These are phyloP conservation scores for Mythimna albipuncta DNA, from an alignment of 2,888 invertebrate genomes.

Conservation along the genomic window DNA sequence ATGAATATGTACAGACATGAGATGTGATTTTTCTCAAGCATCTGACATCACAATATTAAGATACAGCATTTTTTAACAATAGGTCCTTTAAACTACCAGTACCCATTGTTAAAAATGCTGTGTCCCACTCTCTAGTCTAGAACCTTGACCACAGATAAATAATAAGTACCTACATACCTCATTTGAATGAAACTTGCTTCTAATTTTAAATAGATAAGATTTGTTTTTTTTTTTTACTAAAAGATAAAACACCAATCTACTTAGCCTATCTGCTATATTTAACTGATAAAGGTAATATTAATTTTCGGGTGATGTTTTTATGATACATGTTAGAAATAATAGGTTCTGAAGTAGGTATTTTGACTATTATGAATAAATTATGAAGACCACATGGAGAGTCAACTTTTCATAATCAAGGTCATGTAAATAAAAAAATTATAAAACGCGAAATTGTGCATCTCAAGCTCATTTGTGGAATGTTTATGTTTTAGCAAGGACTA, in stretches of 20 bases:
- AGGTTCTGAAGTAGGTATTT: neutral
- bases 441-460: neutral
- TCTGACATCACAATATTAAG: neutral
- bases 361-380: neutral
- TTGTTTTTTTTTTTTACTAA: conserved; percentile 16
- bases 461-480: neutral
- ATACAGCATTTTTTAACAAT: neutral
- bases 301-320: conserved; percentile 21
- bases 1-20: neutral
- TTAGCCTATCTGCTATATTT: conserved; percentile 21
- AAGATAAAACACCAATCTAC: conserved; percentile 21
- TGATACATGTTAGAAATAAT: conserved; percentile 3
- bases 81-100: neutral
- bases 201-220: conserved; percentile 35
- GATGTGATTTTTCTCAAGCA: conserved; percentile 20
- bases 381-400: neutral
- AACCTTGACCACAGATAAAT: neutral
- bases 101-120: too few species aligned
- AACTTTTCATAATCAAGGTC: neutral
- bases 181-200: conserved; percentile 26
- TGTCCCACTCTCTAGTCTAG: neutral
- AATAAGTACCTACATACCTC: neutral
- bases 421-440: neutral
- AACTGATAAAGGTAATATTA: conserved; percentile 30
- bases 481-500: too few species aligned